phyloP scores from a whole-genome alignment of 1,140 invertebrate species.

The Procambarus virginalis region DNA sequence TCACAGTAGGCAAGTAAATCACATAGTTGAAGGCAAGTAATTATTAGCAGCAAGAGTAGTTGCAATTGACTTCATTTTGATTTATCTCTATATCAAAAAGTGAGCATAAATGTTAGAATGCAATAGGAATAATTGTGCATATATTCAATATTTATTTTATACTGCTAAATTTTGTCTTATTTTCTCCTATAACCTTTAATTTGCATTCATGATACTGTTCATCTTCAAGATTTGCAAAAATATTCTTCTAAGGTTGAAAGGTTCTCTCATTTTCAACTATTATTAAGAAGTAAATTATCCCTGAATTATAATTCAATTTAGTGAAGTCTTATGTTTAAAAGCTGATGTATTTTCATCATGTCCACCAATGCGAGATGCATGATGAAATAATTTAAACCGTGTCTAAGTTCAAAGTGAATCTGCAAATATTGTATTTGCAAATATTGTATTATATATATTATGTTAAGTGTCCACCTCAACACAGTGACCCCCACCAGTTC shows the following conservation, averaged over 20 bases:
- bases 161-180: not conserved
- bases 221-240: not conserved
- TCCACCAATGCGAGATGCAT: not conserved
- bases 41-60: not conserved
- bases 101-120: not conserved
- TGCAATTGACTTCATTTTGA: not conserved
- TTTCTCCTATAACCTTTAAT: not conserved
- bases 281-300: too few species aligned
- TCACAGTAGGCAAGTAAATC: not conserved
- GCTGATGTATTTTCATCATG: too few species aligned
- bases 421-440: constrained; percentile 41
- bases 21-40: not conserved
- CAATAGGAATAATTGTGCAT: not conserved
- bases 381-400: constrained; percentile 19
- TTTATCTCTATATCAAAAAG: not conserved
- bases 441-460: constrained; percentile 21
- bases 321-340: too few species aligned
- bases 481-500: too few species aligned
- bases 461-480: too few species aligned
- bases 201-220: not conserved
- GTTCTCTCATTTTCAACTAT: not conserved
- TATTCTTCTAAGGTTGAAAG: constrained; percentile 7
- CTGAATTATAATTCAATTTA: not conserved
- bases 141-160: not conserved
- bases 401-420: constrained; percentile 46